These are phyloP conservation scores for Leptoteleia sp. DNA, from an alignment of 1,140 invertebrate species.

Conservation along the genomic window DNA sequence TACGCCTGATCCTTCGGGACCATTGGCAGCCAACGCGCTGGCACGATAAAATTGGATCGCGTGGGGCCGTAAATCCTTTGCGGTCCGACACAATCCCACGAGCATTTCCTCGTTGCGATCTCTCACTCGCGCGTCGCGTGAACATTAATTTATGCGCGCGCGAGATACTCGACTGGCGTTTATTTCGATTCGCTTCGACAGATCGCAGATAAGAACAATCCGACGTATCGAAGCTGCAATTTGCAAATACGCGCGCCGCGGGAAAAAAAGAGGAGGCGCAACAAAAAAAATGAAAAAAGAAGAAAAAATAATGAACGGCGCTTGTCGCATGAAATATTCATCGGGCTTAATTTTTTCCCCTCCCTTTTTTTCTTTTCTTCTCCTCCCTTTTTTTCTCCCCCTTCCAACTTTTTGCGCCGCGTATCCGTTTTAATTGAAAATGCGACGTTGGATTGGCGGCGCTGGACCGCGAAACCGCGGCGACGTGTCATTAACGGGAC, in stretches of 20 bases:
- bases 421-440: slow-evolving; percentile 40
- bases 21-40: no score
- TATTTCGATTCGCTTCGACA: slow-evolving; percentile 57
- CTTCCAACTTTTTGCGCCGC: no score
- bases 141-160: slow-evolving; percentile 61
- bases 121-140: slow-evolving; percentile 40
- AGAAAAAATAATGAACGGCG: slow-evolving; percentile 36
- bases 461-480: slow-evolving; percentile 46
- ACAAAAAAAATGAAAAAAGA: no score
- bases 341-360: no score
- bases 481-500: slow-evolving; percentile 53
- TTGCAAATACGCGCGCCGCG: slow-evolving; percentile 40
- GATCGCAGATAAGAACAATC: slow-evolving; percentile 47
- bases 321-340: slow-evolving; percentile 58
- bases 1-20: no score
- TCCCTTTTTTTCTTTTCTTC: slow-evolving; percentile 24
- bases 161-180: slow-evolving; percentile 47
- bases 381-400: no score
- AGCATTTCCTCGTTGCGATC: slow-evolving; percentile 46
- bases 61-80: no score
- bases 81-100: slow-evolving; percentile 11
- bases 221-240: slow-evolving; percentile 58
- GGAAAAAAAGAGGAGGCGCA: slow-evolving; percentile 18
- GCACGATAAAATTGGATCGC: no score
- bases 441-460: slow-evolving; percentile 11